Evolutionary conservation across 2,888 invertebrate genomes (phyloP).

Genomic region (Drosophila sordidula): DNA sequence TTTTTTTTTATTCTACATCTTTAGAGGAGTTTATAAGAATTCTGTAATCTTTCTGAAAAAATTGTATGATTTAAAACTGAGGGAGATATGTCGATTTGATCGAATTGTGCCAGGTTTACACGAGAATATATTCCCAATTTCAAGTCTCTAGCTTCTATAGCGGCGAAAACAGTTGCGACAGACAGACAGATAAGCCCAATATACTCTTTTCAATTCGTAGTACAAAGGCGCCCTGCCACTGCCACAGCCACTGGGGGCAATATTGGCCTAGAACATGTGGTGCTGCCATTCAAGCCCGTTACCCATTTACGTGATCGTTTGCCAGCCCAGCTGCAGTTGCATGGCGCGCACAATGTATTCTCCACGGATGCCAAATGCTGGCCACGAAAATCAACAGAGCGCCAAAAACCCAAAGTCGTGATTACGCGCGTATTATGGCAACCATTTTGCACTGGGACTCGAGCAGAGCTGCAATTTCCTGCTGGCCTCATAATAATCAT

Average conservation of each 20-base stretch:
- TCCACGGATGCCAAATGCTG: slow-evolving; percentile 11
- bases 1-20: no score
- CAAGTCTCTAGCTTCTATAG: no score
- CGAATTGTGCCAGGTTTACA: no score
- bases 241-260: slow-evolving; percentile 12
- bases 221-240: no score
- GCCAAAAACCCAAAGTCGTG: slow-evolving; percentile 49
- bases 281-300: slow-evolving; percentile 39
- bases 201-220: no score
- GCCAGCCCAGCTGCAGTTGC: slow-evolving; percentile 47
- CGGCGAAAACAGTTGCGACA: no score
- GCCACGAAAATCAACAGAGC: slow-evolving; percentile 22
- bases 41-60: no score
- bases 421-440: slow-evolving; percentile 60
- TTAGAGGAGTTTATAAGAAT: no score
- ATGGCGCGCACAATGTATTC: slow-evolving; percentile 21
- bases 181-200: no score
- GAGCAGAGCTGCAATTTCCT: slow-evolving; percentile 32
- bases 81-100: no score
- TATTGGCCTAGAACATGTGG: slow-evolving; percentile 44
- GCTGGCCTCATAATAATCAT: slow-evolving; percentile 37
- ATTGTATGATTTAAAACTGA: no score
- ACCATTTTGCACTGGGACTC: slow-evolving; percentile 23
- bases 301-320: slow-evolving; percentile 68
- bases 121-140: no score